Conservation (phyloP, 2,113 vertebrate species). For the Balaenoptera acutorostrata region DNA sequence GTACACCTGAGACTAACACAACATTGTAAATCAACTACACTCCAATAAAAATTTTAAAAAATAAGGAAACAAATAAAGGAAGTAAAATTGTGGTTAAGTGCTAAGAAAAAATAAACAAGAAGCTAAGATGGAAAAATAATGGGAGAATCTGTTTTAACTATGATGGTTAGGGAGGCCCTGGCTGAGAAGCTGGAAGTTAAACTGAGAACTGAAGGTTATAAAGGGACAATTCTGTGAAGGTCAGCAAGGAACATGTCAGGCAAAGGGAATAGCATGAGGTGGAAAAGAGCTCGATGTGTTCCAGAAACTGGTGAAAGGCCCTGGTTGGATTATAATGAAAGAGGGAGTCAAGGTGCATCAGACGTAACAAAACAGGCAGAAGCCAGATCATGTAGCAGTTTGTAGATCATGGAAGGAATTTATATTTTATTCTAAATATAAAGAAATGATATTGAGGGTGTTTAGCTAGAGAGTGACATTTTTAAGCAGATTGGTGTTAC, state of each 20-base stretch:
- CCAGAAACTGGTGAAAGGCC: background rate
- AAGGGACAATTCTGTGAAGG: background rate
- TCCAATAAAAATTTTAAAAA: background rate
- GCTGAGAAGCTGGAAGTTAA: background rate
- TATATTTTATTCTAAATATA: background rate
- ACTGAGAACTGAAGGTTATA: background rate
- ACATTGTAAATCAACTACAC: no score
- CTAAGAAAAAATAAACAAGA: slow-evolving; percentile 1
- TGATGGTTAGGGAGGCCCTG: background rate
- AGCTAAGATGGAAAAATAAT: background rate
- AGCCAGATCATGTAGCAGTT: background rate
- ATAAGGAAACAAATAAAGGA: background rate
- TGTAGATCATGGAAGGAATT: background rate
- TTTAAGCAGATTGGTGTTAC: background rate
- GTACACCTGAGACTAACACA: no score
- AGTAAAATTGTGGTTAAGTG: background rate
- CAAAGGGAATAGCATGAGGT: background rate
- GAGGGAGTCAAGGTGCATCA: background rate
- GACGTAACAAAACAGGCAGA: background rate
- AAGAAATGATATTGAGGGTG: background rate
- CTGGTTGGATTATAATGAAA: background rate
- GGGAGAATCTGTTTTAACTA: background rate
- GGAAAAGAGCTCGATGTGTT: background rate
- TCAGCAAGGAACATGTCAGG: background rate
- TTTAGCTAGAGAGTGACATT: background rate